Base-by-base conservation (phyloP, 2,113 vertebrate genomes). In the Gasterosteus aculeatus region DNA sequence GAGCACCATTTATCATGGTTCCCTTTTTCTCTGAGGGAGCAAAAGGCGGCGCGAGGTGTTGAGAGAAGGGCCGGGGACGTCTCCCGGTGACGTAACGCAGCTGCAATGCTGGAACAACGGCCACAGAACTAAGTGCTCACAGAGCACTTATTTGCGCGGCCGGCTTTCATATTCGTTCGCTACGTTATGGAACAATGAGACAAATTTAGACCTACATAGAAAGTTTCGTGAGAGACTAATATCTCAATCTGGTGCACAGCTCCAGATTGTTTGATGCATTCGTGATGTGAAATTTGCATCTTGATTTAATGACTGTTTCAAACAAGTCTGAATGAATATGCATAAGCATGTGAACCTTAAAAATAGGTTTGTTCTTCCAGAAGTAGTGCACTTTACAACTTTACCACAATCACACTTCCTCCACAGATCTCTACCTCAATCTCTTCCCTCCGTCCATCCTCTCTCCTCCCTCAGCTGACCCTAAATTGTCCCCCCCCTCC, bases 1-100 rank as follows among this genome's bases (percentile, higher is more conserved):
- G 47, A 79, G 81, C 63, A 69, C 76, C 57, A 86, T 90, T 91
- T 86, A 85, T 91, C 78, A 72, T 81, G 79, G 76, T 81, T 84
- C 73, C 71, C 79, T 75, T 83, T 89, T 80, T 82, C 74, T 75
- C n/a, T 6, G 72, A 80, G 80, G 75, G 56, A 86, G 87, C 67
- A 18, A 87, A 75, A 51, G 57, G 70, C 78, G 35, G 69, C 61
- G 88, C 91, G 87, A 92, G 91, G 92, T 91, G 92, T 92, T 91
- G 88, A 90, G 85, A 78, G 77, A 70, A 83, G 75, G 84, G 85
- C 79, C 88, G 77, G 75, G 82, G 88, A 80, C 56, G 33, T 56
- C 77, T 77, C 44, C 41, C 44, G 9, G 86, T 91, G 91, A 90
- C 89, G 86, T 91, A 90, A 92, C 31, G 35, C 75, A 86, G 80